Evolutionary conservation across 2,113 vertebrate species (phyloP), one percentile per base, ranked within the genome.

Genomic region (Cettia cetti): DNA sequence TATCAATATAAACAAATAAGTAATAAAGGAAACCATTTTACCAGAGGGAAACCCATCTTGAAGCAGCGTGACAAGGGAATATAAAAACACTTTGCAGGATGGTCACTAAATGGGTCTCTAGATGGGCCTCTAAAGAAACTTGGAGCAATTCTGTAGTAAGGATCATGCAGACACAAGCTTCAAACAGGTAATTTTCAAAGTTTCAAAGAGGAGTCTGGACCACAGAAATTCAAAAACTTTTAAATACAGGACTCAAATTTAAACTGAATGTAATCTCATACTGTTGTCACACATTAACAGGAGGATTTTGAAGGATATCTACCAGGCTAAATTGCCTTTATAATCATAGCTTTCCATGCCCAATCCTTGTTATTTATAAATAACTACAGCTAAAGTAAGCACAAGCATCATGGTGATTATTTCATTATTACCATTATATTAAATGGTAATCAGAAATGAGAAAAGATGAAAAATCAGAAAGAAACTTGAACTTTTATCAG

Each of bases 1-100:
- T 80, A 93, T 83, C n/a, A 86, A 65, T 49, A 39, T 69, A 91
- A 82, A 96, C 87, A 97, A 96, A 89, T 72, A 98, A 89, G 72
- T 37, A 75, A 82, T 82, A 96, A 94, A 90, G 52, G 85, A 97
- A 96, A 92, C 53, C 0, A 2, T 50, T 92, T 90, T 78, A 82
- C 74, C 54, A 49, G 53, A 66, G 75, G 50, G 74, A 94, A 95
- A 93, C n/a, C 54, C 86, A 60, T 53, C 53, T 75, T 64, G 65
- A 91, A 77, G 47, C 45, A 81, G 39, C 0, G 0, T 37, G 53
- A 74, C 74, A 85, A 45, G 18, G n/a, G 56, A 89, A 78, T 45
- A 91, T 20, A 63, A 49, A 89, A 92, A 33, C 14, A 56, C 21
- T 69, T 89, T 39, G 30, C n/a, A 82, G 70, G 30, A 78, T 75